A percentile compares a stretch with the other conserved stretches of the same genome.
phyloP scores from a whole-genome alignment of 1,140 invertebrate genomes.

The Magallana angulata region DNA sequence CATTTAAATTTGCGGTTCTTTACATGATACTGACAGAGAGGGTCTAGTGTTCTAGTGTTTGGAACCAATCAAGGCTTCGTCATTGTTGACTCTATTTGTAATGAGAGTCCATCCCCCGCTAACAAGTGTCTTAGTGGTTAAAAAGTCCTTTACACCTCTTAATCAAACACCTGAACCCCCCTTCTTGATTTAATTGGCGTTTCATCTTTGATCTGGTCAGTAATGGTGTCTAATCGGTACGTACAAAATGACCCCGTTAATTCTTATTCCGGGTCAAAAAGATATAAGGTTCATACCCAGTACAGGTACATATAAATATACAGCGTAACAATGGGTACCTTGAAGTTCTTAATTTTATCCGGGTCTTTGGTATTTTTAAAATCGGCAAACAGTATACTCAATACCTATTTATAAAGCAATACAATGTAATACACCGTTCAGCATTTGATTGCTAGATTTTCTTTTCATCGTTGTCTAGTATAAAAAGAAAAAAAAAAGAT shows the following conservation, averaged over 20 bases:
- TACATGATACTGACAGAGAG: background rate
- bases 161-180: constrained; percentile 1
- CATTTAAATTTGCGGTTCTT: too few relatives aligned
- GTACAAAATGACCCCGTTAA: constrained; percentile 6
- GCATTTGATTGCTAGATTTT: too few relatives aligned
- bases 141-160: constrained; percentile 18
- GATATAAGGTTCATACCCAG: background rate
- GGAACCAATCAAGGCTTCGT: background rate
- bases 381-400: too few relatives aligned
- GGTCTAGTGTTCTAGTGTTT: background rate
- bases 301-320: too few relatives aligned
- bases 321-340: too few relatives aligned
- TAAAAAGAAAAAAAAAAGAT: too few relatives aligned
- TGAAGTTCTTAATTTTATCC: too few relatives aligned
- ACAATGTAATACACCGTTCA: too few relatives aligned
- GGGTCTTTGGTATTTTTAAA: too few relatives aligned
- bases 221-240: background rate
- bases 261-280: background rate
- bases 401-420: too few relatives aligned
- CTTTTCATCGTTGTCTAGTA: too few relatives aligned
- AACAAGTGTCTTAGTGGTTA: background rate
- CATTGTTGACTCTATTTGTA: background rate
- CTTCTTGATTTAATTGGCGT: constrained; percentile 17
- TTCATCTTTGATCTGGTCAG: constrained; percentile 34
- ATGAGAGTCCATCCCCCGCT: background rate